Conservation (phyloP, 2,888 invertebrate species). For the Drosophila neoperkinsi region DNA sequence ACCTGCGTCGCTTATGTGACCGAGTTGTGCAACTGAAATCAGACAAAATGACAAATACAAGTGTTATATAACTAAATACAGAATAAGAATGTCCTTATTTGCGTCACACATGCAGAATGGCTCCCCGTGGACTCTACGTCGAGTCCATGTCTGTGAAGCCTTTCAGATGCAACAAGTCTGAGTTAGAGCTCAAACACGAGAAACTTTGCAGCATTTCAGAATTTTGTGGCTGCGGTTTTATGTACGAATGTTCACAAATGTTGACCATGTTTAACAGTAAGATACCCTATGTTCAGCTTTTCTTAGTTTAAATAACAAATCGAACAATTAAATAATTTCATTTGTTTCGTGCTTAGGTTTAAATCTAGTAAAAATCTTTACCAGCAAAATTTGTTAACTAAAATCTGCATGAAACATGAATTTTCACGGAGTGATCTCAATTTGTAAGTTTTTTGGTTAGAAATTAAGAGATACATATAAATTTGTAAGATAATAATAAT, state of each 20-base stretch:
- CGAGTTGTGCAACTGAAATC: slow-evolving; percentile 70
- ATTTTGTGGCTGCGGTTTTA: slow-evolving; percentile 13
- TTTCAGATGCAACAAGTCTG: slow-evolving; percentile 60
- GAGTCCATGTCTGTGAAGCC: slow-evolving; percentile 3
- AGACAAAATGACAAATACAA: slow-evolving; percentile 37
- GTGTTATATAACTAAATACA: slow-evolving; percentile 7
- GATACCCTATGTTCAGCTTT: not conserved
- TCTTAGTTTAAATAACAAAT: not conserved
- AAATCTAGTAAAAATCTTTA: too few relatives aligned
- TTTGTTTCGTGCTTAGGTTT: too few relatives aligned
- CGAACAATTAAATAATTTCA: not conserved
- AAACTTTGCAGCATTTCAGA: slow-evolving; percentile 2
- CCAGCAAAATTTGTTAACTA: too few relatives aligned
- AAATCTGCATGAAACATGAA: too few relatives aligned
- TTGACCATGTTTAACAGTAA: not conserved
- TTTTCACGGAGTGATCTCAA: not conserved
- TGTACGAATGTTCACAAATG: not conserved
- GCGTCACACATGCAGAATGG: slow-evolving; percentile 38
- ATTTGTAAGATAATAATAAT: not conserved
- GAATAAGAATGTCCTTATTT: slow-evolving; percentile 14
- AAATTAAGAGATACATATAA: not conserved
- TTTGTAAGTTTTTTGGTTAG: not conserved
- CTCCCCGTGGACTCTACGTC: slow-evolving; percentile 22
- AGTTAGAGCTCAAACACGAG: not conserved
- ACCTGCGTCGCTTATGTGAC: slow-evolving; percentile 47